Percentiles rank a stretch among this genome's conserved stretches.
Evolutionary conservation across 2,113 vertebrate species (phyloP).

Genomic region (Vanacampus margaritifer): DNA sequence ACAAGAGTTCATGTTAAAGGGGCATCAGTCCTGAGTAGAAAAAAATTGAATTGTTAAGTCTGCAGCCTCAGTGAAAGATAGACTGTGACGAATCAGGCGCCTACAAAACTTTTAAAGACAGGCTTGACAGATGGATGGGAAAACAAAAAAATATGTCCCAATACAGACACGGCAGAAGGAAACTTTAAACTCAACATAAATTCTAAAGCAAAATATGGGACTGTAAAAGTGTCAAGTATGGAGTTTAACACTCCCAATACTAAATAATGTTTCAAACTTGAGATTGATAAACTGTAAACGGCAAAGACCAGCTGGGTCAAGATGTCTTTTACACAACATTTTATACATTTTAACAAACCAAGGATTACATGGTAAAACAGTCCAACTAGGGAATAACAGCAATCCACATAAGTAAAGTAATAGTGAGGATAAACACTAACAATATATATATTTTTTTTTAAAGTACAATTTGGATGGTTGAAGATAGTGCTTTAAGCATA

Average conservation of each 20-base stretch:
- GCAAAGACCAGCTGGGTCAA: background rate
- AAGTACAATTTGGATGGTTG: background rate
- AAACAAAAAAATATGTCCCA: background rate
- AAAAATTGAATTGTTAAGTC: slow-evolving; percentile 2
- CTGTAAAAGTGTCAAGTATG: slow-evolving; percentile 5
- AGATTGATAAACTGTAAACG: background rate
- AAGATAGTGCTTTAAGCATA: too few relatives aligned
- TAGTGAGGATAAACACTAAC: too few relatives aligned
- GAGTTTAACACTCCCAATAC: background rate
- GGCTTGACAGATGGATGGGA: background rate
- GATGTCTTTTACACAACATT: too few relatives aligned
- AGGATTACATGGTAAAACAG: background rate
- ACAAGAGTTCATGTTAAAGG: slow-evolving; percentile 19
- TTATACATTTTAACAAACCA: background rate
- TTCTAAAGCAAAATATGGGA: background rate
- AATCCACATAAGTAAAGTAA: background rate
- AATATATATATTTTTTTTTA: background rate
- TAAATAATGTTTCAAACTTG: background rate
- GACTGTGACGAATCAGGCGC: slow-evolving; percentile 1
- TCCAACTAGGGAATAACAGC: background rate
- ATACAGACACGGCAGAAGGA: background rate
- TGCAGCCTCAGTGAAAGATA: slow-evolving; percentile 5
- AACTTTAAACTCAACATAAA: background rate
- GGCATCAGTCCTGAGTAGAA: slow-evolving; percentile 14
- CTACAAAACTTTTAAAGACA: slow-evolving; percentile 1